phyloP scores from a whole-genome alignment of 2,888 invertebrate species.

The Dynastes maya region DNA sequence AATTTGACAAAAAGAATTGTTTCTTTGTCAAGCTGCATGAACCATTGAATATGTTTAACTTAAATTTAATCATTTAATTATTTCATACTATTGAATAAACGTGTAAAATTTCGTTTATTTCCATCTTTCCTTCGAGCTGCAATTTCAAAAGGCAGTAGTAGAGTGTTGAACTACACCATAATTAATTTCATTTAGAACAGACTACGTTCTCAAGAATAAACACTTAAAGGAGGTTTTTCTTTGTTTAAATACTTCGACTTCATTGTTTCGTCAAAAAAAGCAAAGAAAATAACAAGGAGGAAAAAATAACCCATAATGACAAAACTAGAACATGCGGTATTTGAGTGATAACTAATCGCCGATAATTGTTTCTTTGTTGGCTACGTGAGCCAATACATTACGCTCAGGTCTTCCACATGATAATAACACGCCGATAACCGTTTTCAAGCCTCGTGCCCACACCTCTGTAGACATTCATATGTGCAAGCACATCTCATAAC shows the following conservation, averaged over 20 bases:
- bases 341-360: slow-evolving; percentile 56
- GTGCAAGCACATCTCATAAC: neutral
- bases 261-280: neutral
- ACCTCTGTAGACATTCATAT: neutral
- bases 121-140: no score
- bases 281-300: neutral
- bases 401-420: slow-evolving; percentile 28
- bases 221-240: no score
- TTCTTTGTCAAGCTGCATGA: no score
- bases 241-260: neutral
- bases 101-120: no score
- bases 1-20: no score
- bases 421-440: slow-evolving; percentile 31
- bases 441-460: neutral
- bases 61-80: no score
- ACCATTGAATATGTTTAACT: no score
- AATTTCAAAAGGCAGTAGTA: no score
- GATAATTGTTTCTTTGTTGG: slow-evolving; percentile 57
- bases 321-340: slow-evolving; percentile 52
- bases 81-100: no score
- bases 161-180: no score
- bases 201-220: no score
- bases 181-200: no score
- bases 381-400: slow-evolving; percentile 2
- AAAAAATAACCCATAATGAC: neutral